A percentile compares a stretch with the other conserved stretches of the same genome.
These are phyloP conservation scores for Apomyelois bistriatella DNA, from an alignment of 2,888 invertebrate species.

Conservation along the genomic window DNA sequence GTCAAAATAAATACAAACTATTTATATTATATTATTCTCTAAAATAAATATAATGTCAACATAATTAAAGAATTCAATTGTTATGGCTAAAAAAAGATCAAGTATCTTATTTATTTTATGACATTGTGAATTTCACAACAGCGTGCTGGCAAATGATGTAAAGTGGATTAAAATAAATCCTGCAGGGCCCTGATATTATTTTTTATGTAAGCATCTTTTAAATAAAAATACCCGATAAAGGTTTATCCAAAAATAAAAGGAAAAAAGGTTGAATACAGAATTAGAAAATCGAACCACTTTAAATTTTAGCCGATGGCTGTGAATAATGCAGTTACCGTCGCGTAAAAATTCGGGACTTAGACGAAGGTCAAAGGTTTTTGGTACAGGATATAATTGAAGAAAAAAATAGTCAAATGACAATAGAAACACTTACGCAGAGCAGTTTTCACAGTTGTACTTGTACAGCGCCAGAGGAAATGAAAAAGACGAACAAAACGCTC, in stretches of 20 bases:
- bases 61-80: no score
- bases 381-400: conserved; percentile 17
- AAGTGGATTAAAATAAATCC: no score
- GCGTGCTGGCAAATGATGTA: no score
- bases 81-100: no score
- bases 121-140: no score
- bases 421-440: conserved; percentile 52
- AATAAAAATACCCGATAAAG: conserved; percentile 1
- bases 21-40: no score
- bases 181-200: no score
- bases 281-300: conserved; percentile 26
- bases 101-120: no score
- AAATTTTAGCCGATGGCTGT: conserved; percentile 29
- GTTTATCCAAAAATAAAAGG: conserved; percentile 24
- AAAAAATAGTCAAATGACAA: conserved; percentile 27
- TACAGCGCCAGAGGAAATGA: conserved; percentile 55
- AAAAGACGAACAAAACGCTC: conserved; percentile 53
- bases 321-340: conserved; percentile 32
- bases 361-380: conserved; percentile 26
- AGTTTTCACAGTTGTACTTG: conserved; percentile 46
- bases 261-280: conserved; percentile 28
- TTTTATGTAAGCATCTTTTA: neutral
- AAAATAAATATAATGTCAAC: no score
- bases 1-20: no score
- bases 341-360: conserved; percentile 26